Base-by-base conservation (phyloP, 1,140 invertebrate species). In the Drosophila oshimai region DNA sequence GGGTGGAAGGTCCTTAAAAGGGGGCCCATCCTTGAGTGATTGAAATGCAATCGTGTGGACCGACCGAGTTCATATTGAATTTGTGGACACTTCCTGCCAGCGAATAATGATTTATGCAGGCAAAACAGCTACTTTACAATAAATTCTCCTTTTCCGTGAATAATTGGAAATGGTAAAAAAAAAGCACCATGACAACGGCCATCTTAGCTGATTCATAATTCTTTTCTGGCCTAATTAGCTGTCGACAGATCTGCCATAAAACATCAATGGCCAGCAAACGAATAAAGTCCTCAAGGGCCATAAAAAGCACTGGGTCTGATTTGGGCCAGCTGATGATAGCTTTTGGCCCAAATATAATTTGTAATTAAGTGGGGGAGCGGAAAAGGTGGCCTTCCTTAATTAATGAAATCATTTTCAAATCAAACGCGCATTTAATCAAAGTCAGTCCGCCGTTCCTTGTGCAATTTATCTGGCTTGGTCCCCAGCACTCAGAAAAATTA, bases 381-480 rank as follows among this genome's bases (percentile, higher is more conserved):
- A 34, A 54, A 58, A 47, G 41, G 69, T 47, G 45, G 36, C 36
- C 33, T 28, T 60, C 29, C 39, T 68, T 76, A 80, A 80, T 80
- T 81, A 80, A 81, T 80, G 77, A 81, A 81, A 81, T 76, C 77
- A 80, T 80, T 81, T 72, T 81, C 72, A 57, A 76, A 80, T 80
- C 72, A 81, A 81, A 74, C 72, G 60, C 65, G 55, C 72, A 76
- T 80, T 80, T 80, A 76, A 81, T 80, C 77, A 80, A 75, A 80
- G 70, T 74, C 51, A 45, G 36, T 24, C 31, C 49, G 36, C 47
- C 33, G 26, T 31, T 42, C 31, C 37, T 33, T 9, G 13, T 58
- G 53, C 72, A 41, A 67, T 79, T 58, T 78, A 47, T 74, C 51
- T 62, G 47, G 50, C 51, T 37, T 47, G 54, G 28, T 20, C 22